Conservation (phyloP, 2,797 vertebrate species). For the Lycodopsis pacificus region DNA sequence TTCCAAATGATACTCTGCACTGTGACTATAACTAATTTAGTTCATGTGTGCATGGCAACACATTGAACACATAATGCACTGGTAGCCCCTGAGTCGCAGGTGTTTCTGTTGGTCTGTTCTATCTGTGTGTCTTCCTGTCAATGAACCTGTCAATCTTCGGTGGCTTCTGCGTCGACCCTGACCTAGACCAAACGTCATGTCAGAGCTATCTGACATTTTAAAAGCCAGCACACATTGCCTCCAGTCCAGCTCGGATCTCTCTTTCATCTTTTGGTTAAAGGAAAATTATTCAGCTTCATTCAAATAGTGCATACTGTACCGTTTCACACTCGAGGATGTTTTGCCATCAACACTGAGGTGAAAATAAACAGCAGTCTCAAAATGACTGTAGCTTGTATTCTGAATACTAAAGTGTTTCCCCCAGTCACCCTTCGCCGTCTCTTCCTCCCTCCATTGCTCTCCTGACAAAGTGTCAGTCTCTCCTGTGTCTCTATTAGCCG, state of each 20-base stretch:
- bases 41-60: conserved; percentile 20
- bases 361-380: background rate
- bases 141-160: conserved; percentile 66
- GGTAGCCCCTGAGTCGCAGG: conserved; percentile 8
- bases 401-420: conserved; percentile 24
- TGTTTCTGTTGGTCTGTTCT: conserved; percentile 38
- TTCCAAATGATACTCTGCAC: background rate
- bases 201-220: conserved; percentile 53
- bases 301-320: too few species aligned
- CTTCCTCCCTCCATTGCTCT: conserved; percentile 40
- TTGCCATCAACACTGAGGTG: conserved; percentile 5
- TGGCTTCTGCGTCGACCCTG: conserved; percentile 60
- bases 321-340: background rate
- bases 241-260: conserved; percentile 1
- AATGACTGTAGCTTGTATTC: conserved; percentile 1
- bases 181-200: conserved; percentile 45
- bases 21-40: background rate
- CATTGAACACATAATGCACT: conserved; percentile 1
- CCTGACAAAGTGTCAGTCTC: conserved; percentile 67
- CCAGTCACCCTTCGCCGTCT: conserved; percentile 30
- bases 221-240: conserved; percentile 27
- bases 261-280: conserved; percentile 16
- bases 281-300: conserved; percentile 1
- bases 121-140: conserved; percentile 40
- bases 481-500: conserved; percentile 74